A percentile compares a stretch with the other conserved stretches of the same genome.
Conservation (phyloP, 2,797 vertebrate species). For the Ciconia nigra region DNA sequence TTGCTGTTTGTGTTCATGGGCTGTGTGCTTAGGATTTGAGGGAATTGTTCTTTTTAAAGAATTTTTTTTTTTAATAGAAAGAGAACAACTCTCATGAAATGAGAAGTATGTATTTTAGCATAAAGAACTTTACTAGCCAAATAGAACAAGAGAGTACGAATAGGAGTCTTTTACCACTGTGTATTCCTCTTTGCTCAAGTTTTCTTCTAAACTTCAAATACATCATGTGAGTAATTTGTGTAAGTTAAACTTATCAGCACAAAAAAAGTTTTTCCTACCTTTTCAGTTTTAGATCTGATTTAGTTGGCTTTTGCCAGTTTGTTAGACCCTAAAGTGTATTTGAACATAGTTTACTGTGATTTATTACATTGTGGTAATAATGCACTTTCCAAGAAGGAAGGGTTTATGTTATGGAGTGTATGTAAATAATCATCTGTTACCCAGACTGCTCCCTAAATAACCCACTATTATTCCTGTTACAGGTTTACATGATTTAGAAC, state of each 20-base stretch:
- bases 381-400: conserved; percentile 11
- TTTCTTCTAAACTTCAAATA: not conserved
- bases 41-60: not conserved
- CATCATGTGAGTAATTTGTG: not conserved
- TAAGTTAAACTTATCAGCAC: not conserved
- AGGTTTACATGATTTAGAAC: conserved; percentile 98
- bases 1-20: not conserved
- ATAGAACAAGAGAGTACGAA: not conserved
- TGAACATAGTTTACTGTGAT: conserved; percentile 15
- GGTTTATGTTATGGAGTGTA: not conserved
- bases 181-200: not conserved
- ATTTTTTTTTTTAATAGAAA: not conserved
- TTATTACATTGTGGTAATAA: conserved; percentile 24
- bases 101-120: not conserved
- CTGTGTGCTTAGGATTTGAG: not conserved
- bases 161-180: not conserved
- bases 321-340: not conserved
- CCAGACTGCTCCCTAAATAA: conserved; percentile 7
- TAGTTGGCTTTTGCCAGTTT: conserved; percentile 3
- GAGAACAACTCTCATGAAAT: not conserved
- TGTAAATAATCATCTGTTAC: conserved; percentile 44
- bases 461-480: conserved; percentile 60
- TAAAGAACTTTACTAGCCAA: not conserved
- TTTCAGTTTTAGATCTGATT: not conserved
- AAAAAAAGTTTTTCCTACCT: not conserved